These are phyloP conservation scores for Argynnis bischoffii DNA, from an alignment of 2,888 invertebrate species.

Conservation along the genomic window DNA sequence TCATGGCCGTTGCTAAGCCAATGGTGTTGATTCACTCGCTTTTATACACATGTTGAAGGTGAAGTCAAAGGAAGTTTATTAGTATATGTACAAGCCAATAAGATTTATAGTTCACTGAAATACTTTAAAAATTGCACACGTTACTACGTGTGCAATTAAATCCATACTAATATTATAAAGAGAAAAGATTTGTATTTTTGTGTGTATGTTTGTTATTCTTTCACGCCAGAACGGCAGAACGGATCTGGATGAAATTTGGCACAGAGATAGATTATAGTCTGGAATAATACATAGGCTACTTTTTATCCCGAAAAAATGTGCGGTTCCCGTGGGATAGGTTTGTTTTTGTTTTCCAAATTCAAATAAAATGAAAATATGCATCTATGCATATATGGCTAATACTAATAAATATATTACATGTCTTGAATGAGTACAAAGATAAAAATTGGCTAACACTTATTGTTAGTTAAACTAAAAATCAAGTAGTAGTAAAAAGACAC, in stretches of 20 bases:
- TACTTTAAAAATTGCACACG: slow-evolving; percentile 70
- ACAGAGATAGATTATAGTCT: too few species aligned
- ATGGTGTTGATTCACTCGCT: slow-evolving; percentile 64
- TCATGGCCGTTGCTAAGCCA: slow-evolving; percentile 69
- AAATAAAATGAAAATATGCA: not conserved
- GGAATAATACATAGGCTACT: too few species aligned
- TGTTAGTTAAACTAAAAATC: not conserved
- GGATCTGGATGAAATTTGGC: too few species aligned
- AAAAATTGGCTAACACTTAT: too few species aligned
- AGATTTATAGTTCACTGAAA: slow-evolving; percentile 74
- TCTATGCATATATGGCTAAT: not conserved
- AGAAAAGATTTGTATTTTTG: too few species aligned
- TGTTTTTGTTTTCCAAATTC: too few species aligned
- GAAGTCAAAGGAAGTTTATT: slow-evolving; percentile 74
- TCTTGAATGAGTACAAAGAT: not conserved
- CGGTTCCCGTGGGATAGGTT: too few species aligned
- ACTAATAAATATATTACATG: not conserved
- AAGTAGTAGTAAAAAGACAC: not conserved
- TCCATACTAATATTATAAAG: too few species aligned
- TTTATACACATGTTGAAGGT: slow-evolving; percentile 62
- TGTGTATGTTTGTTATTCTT: too few species aligned
- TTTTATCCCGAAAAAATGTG: too few species aligned
- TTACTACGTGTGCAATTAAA: slow-evolving; percentile 45
- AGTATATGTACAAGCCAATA: slow-evolving; percentile 58
- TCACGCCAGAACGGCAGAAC: too few species aligned